phyloP scores from a whole-genome alignment of 2,888 invertebrate genomes.

The Gonocerus acuteangulatus region DNA sequence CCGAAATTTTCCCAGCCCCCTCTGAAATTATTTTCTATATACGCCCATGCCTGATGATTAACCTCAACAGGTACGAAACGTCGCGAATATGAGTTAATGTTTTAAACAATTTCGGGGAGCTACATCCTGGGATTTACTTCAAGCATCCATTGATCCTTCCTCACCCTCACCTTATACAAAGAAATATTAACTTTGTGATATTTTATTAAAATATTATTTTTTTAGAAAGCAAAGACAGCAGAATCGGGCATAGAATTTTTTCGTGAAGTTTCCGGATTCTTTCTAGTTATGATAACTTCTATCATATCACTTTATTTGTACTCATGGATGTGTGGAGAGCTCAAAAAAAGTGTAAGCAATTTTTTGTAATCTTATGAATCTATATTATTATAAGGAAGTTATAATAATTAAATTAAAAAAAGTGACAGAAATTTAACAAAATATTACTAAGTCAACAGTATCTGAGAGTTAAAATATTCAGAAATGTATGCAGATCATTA shows the following conservation, averaged over 20 bases:
- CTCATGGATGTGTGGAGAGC: slow-evolving; percentile 20
- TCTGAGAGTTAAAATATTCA: background rate
- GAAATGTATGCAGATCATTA: too few relatives aligned
- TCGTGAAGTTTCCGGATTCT: slow-evolving; percentile 8
- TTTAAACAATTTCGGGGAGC: too few relatives aligned
- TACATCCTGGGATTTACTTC: too few relatives aligned
- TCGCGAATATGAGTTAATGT: too few relatives aligned
- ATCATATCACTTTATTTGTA: slow-evolving; percentile 14
- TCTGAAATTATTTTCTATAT: too few relatives aligned
- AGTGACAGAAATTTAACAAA: background rate
- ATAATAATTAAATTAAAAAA: background rate
- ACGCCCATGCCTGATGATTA: too few relatives aligned
- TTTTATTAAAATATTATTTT: too few relatives aligned
- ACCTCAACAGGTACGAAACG: too few relatives aligned
- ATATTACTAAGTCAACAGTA: background rate
- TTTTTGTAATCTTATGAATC: background rate
- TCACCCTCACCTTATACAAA: too few relatives aligned
- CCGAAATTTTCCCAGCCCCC: too few relatives aligned
- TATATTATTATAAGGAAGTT: background rate
- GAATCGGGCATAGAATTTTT: slow-evolving; percentile 4
- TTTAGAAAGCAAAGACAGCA: slow-evolving; percentile 13
- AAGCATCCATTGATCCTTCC: too few relatives aligned
- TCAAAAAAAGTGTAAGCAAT: slow-evolving; percentile 9
- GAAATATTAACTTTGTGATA: too few relatives aligned
- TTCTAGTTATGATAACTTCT: slow-evolving; percentile 15